Percentiles rank a stretch among this genome's conserved stretches.
These are phyloP conservation scores for Zele albiditarsus DNA, from an alignment of 2,888 invertebrate genomes.

Conservation along the genomic window DNA sequence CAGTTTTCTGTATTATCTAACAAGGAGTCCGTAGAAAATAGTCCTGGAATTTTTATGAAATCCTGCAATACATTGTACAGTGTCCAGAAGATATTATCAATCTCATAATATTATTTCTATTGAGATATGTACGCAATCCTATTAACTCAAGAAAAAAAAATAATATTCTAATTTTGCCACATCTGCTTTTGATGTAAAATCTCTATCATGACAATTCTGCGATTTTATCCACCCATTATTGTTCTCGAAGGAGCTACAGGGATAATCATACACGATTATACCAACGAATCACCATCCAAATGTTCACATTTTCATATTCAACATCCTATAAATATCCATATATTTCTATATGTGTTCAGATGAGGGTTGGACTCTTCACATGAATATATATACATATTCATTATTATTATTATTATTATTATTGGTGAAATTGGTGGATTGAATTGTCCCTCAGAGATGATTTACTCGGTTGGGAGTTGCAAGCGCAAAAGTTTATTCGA, in stretches of 20 bases:
- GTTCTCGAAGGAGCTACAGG: not conserved
- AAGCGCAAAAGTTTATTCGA: constrained; percentile 6
- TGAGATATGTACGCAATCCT: too few species aligned
- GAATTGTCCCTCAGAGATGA: constrained; percentile 23
- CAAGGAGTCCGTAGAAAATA: not conserved
- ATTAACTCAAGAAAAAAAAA: too few species aligned
- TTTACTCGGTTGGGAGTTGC: constrained; percentile 19
- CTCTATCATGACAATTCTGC: not conserved
- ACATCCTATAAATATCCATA: not conserved
- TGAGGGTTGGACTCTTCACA: not conserved
- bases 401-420: not conserved
- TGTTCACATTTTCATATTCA: constrained; percentile 19
- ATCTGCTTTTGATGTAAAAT: not conserved
- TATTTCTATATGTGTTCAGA: not conserved
- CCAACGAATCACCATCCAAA: constrained; percentile 25
- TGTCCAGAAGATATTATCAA: too few species aligned
- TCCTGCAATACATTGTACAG: too few species aligned
- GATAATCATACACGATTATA: constrained; percentile 9
- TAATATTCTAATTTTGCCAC: not conserved
- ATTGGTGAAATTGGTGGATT: not conserved
- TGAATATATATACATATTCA: not conserved
- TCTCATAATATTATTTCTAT: too few species aligned
- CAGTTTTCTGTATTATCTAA: not conserved
- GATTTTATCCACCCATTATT: not conserved
- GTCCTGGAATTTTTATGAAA: too few species aligned